Evolutionary conservation across 2,113 vertebrate genomes (phyloP).

Genomic region (Pachycephala philippinensis): DNA sequence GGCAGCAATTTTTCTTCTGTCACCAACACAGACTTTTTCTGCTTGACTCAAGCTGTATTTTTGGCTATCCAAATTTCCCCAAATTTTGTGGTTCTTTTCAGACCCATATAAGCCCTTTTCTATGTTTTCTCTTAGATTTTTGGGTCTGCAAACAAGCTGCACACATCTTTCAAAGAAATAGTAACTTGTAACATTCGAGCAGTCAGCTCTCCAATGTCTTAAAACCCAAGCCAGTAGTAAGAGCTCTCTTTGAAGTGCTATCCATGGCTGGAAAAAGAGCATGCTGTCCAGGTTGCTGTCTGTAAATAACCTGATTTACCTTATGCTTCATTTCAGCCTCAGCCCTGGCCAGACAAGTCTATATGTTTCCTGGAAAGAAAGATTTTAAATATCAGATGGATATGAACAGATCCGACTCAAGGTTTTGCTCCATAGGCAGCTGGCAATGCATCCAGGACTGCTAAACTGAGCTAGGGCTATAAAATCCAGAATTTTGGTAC

Average conservation of each 20-base stretch:
- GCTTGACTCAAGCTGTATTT: background rate
- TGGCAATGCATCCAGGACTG: background rate
- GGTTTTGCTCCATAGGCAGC: background rate
- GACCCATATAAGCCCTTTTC: background rate
- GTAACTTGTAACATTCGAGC: background rate
- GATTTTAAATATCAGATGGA: background rate
- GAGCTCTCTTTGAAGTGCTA: background rate
- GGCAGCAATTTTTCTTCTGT: constrained; percentile 9
- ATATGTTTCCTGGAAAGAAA: background rate
- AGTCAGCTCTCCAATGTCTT: background rate
- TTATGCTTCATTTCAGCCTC: background rate
- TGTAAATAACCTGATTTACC: background rate
- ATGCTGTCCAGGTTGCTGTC: background rate
- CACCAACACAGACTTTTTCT: background rate
- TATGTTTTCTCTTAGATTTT: background rate
- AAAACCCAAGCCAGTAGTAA: background rate
- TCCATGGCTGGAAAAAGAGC: constrained; percentile 9
- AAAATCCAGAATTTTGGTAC: background rate
- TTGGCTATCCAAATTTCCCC: background rate
- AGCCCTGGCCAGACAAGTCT: background rate
- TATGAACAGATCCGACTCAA: background rate
- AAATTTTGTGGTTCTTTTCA: background rate
- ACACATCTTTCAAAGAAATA: background rate
- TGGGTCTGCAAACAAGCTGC: background rate
- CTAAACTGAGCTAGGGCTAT: background rate